These are phyloP conservation scores for Ammodytes marinus DNA, from an alignment of 2,113 vertebrate species.

Conservation along the genomic window DNA sequence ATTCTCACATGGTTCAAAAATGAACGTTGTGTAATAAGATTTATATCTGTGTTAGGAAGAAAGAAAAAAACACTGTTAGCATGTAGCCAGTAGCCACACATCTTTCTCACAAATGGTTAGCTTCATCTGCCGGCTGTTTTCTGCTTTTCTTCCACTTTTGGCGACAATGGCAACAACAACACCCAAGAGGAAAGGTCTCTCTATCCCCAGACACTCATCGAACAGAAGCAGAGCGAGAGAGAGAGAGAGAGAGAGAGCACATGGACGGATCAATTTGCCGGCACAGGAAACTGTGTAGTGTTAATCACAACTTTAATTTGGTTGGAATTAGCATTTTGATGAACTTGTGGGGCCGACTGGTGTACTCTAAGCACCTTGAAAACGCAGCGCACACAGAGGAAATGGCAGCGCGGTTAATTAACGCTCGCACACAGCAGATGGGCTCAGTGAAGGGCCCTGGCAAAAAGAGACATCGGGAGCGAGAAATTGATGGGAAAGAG, in stretches of 20 bases:
- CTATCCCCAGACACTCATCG: slow-evolving; percentile 67
- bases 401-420: slow-evolving; percentile 98
- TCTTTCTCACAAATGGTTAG: slow-evolving; percentile 35
- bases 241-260: slow-evolving; percentile 71
- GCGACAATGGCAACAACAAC: slow-evolving; percentile 50
- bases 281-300: slow-evolving; percentile 98
- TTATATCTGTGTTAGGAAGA: slow-evolving; percentile 9
- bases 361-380: slow-evolving; percentile 93
- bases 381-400: slow-evolving; percentile 92
- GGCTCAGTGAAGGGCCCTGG: slow-evolving; percentile 90
- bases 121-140: slow-evolving; percentile 39
- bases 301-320: slow-evolving; percentile 99
- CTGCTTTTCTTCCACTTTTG: slow-evolving; percentile 63
- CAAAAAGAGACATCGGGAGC: slow-evolving; percentile 78
- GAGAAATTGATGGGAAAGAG: slow-evolving; percentile 55
- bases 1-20: not conserved
- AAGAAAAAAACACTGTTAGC: slow-evolving; percentile 16
- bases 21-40: not conserved
- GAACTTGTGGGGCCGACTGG: slow-evolving; percentile 95
- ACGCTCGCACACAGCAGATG: slow-evolving; percentile 96
- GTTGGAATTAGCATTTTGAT: slow-evolving; percentile 99
- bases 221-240: slow-evolving; percentile 45
- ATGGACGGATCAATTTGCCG: slow-evolving; percentile 94
- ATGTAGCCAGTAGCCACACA: slow-evolving; percentile 35
- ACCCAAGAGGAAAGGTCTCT: slow-evolving; percentile 53